Conservation (phyloP, 2,888 invertebrate genomes). For the Acholoe squamosa region DNA sequence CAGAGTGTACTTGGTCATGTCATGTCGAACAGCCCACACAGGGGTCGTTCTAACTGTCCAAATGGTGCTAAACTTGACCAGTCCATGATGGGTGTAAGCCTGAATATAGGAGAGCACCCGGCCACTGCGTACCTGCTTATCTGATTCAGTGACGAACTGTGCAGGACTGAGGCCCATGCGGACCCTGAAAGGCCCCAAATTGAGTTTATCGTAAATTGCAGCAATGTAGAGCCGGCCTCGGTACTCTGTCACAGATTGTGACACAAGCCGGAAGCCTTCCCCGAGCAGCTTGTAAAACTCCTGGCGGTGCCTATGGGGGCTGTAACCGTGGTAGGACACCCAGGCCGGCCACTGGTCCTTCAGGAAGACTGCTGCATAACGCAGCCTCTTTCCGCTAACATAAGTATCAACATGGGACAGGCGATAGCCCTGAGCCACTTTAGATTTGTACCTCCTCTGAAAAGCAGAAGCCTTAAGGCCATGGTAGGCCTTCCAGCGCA, state of each 20-base stretch:
- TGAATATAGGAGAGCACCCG: conserved; percentile 73
- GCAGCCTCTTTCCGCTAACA: conserved; percentile 67
- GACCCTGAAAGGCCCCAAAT: conserved; percentile 69
- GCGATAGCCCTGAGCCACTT: conserved; percentile 70
- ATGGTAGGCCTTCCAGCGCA: conserved; percentile 67
- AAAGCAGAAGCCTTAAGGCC: conserved; percentile 69
- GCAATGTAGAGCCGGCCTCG: conserved; percentile 69
- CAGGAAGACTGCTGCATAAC: conserved; percentile 70
- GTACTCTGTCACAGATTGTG: conserved; percentile 70
- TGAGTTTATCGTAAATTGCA: conserved; percentile 69
- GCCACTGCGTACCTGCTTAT: conserved; percentile 69
- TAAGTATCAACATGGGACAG: conserved; percentile 69
- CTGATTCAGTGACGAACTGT: conserved; percentile 74
- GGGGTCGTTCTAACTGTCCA: conserved; percentile 72
- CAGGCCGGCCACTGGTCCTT: conserved; percentile 70
- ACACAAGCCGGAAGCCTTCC: conserved; percentile 69
- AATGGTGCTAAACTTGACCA: conserved; percentile 75
- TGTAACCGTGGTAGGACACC: conserved; percentile 70
- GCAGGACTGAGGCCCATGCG: conserved; percentile 69
- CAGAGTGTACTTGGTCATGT: conserved; percentile 78
- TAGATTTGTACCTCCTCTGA: conserved; percentile 67
- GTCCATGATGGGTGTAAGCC: conserved; percentile 73
- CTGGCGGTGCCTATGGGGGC: conserved; percentile 67
- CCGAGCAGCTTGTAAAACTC: conserved; percentile 68
- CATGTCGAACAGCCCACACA: conserved; percentile 75